Evolutionary conservation across 2,797 vertebrate species (phyloP), one percentile per base, ranked within the genome.

Genomic region (Pelodytes ibericus): DNA sequence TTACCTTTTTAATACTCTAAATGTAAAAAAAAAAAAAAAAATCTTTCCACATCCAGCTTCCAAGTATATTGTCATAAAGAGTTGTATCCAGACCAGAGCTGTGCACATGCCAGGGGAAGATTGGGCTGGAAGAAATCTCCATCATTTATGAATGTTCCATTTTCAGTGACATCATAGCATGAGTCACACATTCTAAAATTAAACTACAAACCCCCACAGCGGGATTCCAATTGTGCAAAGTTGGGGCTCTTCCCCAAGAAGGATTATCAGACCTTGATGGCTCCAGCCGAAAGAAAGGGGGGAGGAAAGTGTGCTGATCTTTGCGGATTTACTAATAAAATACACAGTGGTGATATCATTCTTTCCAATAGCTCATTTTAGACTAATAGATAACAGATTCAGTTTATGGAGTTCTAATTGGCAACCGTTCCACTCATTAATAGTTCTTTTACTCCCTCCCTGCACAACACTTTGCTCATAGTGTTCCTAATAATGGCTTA

Each of bases 21-120:
- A 25, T 6, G n/a, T n/a, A n/a, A 26, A 20, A 26, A 64, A 27
- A 44, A 44, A 59, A 67, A 65, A 58, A 16, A 29, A 68, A 61
- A 27, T 70, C 81, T 80, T 82, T 81, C 81, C 79, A 81, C 72
- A 71, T 4, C 0, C 69, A 0, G 47, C 73, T 77, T 86, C 82
- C 84, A 88, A 36, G 81, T 20, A 18, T 73, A 80, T 2, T 77
- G 72, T 88, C 47, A 82, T 77, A 61, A 74, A 77, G 53, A 64
- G 75, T 41, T 70, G 75, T 0, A 10, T 53, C 73, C 83, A 85
- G 83, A 70, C 60, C 82, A 56, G 4, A 47, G 41, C 41, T 66
- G 10, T 33, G 41, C 18, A 20, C 15, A 73, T 83, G 75, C 82
- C 75, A 62, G 39, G 4, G 60, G 59, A 41, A 36, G 67, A 68